Evolutionary conservation across 23 tunicate species (phyloP), one percentile per base, ranked within the genome.

Genomic region (Trididemnum nubilum): DNA sequence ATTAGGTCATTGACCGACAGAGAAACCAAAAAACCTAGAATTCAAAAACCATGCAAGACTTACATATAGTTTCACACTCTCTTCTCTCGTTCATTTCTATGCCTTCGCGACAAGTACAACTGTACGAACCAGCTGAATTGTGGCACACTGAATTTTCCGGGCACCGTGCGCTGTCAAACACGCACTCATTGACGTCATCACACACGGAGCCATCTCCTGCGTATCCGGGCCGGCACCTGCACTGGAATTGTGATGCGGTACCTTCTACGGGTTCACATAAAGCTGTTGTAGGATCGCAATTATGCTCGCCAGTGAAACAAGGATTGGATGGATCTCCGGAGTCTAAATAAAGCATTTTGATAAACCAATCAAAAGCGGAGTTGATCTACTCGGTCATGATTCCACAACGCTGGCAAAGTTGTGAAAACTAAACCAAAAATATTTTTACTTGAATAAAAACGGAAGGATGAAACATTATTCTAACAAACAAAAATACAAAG

Each of bases 161-260:
- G 28, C 90, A 85, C 44, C 65, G 76, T 25, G 34, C 34, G 40
- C 64, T 61, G n/a, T 28, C 23, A 15, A 19, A 12, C 24, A 77
- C 76, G 72, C 90, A 85, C 32, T 79, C 90, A 64, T 54, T 65
- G 19, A 85, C 34, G 60, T 79, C 77, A 7, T 77, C 90, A 38
- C 90, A 85, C n/a, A 35, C 33, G 0, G 39, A 35, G 21, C 84
- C 84, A 72, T 85, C 84, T 2, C 84, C 90, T 36, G 66, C 84
- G 60, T 50, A 85, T 2, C 79, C 90, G 32, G 36, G 4, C 1
- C 36, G 67, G 54, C 90, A 85, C 26, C 79, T 36, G 35, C 90
- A 85, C 36, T 23, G 24, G 71, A 2, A 85, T 0, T 78, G 59
- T 2, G 38, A 12, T 4, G 67, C 5, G 7, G 28, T 4, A 28